Conservation (phyloP, 2,797 vertebrate genomes). For the Pipistrellus kuhlii region DNA sequence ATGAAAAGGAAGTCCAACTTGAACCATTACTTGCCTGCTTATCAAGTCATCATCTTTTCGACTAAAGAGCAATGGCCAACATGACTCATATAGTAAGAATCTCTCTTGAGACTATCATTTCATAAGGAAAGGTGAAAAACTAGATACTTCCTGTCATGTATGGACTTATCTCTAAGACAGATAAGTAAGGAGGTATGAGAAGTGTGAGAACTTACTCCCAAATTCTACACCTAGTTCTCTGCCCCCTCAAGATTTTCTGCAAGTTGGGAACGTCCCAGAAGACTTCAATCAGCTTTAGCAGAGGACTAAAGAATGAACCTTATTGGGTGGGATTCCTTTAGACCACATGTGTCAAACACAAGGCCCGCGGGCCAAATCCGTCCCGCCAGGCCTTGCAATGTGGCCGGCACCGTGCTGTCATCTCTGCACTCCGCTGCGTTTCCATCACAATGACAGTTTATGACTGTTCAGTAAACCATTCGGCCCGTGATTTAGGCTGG, state of each 20-base stretch:
- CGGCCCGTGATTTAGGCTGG: too few relatives aligned
- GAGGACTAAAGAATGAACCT: neutral
- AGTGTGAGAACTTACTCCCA: neutral
- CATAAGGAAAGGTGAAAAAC: constrained; percentile 47
- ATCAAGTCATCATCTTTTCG: constrained; percentile 55
- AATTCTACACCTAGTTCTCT: neutral
- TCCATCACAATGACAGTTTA: too few relatives aligned
- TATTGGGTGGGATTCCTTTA: neutral
- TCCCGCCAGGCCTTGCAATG: too few relatives aligned
- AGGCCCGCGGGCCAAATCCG: too few relatives aligned
- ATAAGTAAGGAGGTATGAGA: constrained; percentile 25
- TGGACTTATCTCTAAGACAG: constrained; percentile 47
- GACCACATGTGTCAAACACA: too few relatives aligned
- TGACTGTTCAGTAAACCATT: too few relatives aligned
- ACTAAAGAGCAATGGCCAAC: constrained; percentile 51
- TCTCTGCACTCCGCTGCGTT: too few relatives aligned
- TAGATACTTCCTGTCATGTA: constrained; percentile 40
- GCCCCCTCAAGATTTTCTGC: neutral
- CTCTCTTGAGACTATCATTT: neutral
- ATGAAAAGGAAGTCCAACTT: constrained; percentile 63
- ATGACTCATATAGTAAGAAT: constrained; percentile 44
- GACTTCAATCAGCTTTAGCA: neutral
- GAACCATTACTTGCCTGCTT: constrained; percentile 39
- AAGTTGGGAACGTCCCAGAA: neutral
- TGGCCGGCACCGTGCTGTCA: too few relatives aligned